Base-by-base conservation (phyloP, 1,140 invertebrate species). In the Sarcophaga peregrina region DNA sequence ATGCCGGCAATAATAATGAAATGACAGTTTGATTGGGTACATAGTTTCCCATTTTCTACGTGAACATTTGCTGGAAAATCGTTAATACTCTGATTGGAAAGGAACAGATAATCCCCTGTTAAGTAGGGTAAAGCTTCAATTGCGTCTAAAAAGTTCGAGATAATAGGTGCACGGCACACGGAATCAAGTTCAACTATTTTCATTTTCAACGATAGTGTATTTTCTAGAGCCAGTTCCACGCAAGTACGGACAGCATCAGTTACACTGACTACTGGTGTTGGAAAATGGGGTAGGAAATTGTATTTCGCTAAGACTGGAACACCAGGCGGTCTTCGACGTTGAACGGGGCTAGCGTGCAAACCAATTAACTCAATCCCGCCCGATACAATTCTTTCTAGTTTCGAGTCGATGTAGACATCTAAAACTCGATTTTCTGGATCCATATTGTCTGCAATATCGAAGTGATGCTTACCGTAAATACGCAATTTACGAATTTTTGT, bases 341-440 rank as follows among this genome's bases (percentile, higher is more conserved):
- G 92, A 74, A 98, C 97, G 5, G 94, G 93, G 85, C 93, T 96
- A 0, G 96, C 95, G 85, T 95, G 94, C 0, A 98, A 90, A 72
- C 96, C 97, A 83, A 93, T 92, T 46, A 98, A 93, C 91, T 97
- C 95, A 15, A 98, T 94, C 80, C 96, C 96, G 52, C 96, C 96
- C 81, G 94, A 93, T 82, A 94, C 92, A 84, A 92, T 93, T 2
- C 89, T 85, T 80, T 90, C 85, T 7, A 82, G 84, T 58, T 88
- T 86, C 3, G 83, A 84, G 82, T 88, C 86, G 0, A 87, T 85
- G 54, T 85, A 87, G 8, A 92, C 87, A 15, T 88, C 86, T 3
- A 90, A 90, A 17, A 91, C 84, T 0, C 85, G 85, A 48, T 91
- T 87, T 4, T 90, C 90, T 3, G 87, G 84, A 82, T 89, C 84